Evolutionary conservation across 2,113 vertebrate species (phyloP).

Genomic region (Paradisaea rubra): DNA sequence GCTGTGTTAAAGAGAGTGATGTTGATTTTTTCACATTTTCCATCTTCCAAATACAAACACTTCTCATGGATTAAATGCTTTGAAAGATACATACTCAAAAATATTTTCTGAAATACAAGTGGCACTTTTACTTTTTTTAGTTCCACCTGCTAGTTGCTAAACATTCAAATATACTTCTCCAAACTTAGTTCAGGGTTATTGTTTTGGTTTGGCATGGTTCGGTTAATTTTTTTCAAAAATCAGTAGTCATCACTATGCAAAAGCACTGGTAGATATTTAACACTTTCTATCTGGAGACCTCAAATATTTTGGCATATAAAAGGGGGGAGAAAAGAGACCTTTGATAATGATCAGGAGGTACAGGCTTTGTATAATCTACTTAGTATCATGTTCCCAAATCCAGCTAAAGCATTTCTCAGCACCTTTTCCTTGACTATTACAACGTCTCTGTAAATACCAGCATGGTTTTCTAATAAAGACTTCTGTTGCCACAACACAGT

Average conservation of each 20-base stretch:
- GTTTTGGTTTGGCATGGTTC: neutral
- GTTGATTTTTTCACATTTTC: neutral
- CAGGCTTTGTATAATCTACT: neutral
- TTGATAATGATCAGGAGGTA: neutral
- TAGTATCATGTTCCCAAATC: neutral
- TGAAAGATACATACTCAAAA: neutral
- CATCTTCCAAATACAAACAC: neutral
- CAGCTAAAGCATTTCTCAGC: neutral
- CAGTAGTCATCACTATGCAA: neutral
- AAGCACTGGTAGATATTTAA: neutral
- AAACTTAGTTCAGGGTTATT: neutral
- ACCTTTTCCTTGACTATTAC: neutral
- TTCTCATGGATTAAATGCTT: neutral
- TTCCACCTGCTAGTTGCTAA: neutral
- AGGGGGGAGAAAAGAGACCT: accelerated
- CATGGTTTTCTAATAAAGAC: neutral
- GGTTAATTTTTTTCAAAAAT: neutral
- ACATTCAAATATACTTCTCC: neutral
- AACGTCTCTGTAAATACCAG: neutral
- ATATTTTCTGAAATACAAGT: neutral
- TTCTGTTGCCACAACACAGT: neutral
- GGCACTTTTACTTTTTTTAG: neutral
- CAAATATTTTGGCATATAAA: neutral
- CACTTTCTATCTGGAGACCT: neutral
- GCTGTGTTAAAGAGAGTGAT: neutral